Percentiles rank a stretch among this genome's conserved stretches.
Evolutionary conservation across 2,113 vertebrate species (phyloP).

Genomic region (Serranochromis macrocephalus): DNA sequence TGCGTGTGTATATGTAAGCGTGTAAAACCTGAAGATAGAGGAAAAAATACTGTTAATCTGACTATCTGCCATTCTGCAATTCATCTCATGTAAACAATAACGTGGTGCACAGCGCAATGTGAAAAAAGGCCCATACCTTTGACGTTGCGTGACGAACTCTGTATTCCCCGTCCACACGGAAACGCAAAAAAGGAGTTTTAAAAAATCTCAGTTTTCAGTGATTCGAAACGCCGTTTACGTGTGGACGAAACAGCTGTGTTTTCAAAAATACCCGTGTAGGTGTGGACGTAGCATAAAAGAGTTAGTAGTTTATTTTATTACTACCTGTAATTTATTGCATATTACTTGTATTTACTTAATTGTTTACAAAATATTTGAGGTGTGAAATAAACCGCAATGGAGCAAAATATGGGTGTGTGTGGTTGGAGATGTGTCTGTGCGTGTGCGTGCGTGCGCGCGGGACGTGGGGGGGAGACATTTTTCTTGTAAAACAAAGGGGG

Average conservation of each 20-base stretch:
- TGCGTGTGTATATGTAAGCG: no score
- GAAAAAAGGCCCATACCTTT: not conserved
- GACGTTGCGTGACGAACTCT: not conserved
- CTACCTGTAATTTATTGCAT: not conserved
- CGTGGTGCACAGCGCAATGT: no score
- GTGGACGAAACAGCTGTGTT: not conserved
- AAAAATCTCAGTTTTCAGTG: accelerated
- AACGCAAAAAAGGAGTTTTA: not conserved
- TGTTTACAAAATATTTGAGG: not conserved
- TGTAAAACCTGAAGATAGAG: accelerated
- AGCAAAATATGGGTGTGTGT: not conserved
- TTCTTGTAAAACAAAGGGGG: not conserved
- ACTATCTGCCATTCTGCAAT: not conserved
- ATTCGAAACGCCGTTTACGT: accelerated
- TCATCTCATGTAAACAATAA: no score
- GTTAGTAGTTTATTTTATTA: not conserved
- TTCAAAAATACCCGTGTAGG: no score
- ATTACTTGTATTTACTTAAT: not conserved
- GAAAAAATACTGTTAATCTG: no score
- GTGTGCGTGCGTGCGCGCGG: accelerated
- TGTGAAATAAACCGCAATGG: not conserved
- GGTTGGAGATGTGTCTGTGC: not conserved
- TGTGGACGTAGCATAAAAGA: no score
- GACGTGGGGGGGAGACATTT: not conserved
- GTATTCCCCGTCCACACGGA: not conserved